Evolutionary conservation across 2,888 invertebrate genomes (phyloP), one percentile per base, ranked within the genome.

Genomic region (Mythimna loreyi): DNA sequence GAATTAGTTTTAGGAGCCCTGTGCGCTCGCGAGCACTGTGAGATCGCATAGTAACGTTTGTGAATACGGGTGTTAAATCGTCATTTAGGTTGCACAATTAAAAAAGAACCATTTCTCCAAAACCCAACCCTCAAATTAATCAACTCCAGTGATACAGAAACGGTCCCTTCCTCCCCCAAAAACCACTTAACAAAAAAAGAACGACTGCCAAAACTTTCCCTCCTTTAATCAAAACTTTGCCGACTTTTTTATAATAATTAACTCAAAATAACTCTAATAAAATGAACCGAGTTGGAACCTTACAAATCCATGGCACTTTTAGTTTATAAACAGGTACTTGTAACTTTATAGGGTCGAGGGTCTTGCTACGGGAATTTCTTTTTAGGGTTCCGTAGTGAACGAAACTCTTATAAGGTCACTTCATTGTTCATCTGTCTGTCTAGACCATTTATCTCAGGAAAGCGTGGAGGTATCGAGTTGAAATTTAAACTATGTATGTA

Each of bases 321-420:
- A 77, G 52, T 83, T 80, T 58, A 67, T 74, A 81, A 82, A 78
- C 66, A 78, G 64, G 58, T 59, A 59, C 78, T 80, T 71, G 56
- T 16, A 72, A 70, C 67, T 78, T 83, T 66, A 66, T 63, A 72
- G 81, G 78, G 81, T 81, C 81, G 50, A 70, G 71, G 50, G 53
- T 13, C 72, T 64, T 25, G 49, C 59, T 33, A 0, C 3, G 43
- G 55, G 50, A 52, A 68, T 77, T 76, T 52, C 7, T 36, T 68
- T 68, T 36, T 36, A 36, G 36, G 36, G 36, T 36, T 36, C 36
- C 9, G 36, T 36, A 36, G n/a, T n/a, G n/a, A n/a, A n/a, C n/a
- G n/a, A n/a, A n/a, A n/a, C n/a, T n/a, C n/a, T n/a, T n/a, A n/a
- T n/a, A n/a, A n/a, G n/a, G n/a, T n/a, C n/a, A n/a, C n/a, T n/a